A percentile compares a stretch with the other conserved stretches of the same genome.
Evolutionary conservation across 2,888 invertebrate genomes (phyloP).

Genomic region (Apodemia mormo): DNA sequence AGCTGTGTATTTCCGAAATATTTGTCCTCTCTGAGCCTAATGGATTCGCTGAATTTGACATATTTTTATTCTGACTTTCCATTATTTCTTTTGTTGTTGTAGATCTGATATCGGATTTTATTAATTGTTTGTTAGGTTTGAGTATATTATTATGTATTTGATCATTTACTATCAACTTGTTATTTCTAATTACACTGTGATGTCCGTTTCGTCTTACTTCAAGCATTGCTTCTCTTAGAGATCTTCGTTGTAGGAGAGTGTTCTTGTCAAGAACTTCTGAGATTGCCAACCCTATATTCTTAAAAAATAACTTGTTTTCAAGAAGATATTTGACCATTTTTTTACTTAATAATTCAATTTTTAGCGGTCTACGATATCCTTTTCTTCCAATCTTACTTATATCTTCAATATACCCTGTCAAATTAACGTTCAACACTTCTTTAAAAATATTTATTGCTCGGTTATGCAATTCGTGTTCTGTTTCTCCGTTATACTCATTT

Average conservation of each 20-base stretch:
- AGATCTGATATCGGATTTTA: no score
- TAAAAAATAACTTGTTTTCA: background rate
- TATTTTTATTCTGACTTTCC: no score
- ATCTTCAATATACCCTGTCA: slow-evolving; percentile 9
- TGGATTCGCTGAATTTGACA: background rate
- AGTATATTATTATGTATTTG: background rate
- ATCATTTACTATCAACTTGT: background rate
- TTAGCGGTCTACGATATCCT: background rate
- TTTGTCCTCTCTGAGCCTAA: background rate
- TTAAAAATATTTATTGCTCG: slow-evolving; percentile 3
- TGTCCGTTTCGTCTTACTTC: background rate
- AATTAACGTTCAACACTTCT: background rate
- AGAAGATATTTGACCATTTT: slow-evolving; percentile 5
- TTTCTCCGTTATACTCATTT: no score
- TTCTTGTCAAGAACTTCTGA: background rate
- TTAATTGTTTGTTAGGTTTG: background rate
- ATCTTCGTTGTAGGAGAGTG: background rate
- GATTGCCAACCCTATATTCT: background rate
- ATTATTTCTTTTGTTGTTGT: background rate
- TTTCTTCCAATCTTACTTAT: background rate
- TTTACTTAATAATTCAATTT: background rate
- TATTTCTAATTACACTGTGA: background rate
- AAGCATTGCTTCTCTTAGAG: background rate
- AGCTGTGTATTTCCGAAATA: no score
- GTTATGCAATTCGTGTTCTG: background rate